Evolutionary conservation across 2,797 vertebrate species (phyloP).

Genomic region (Sebastes elongatus): DNA sequence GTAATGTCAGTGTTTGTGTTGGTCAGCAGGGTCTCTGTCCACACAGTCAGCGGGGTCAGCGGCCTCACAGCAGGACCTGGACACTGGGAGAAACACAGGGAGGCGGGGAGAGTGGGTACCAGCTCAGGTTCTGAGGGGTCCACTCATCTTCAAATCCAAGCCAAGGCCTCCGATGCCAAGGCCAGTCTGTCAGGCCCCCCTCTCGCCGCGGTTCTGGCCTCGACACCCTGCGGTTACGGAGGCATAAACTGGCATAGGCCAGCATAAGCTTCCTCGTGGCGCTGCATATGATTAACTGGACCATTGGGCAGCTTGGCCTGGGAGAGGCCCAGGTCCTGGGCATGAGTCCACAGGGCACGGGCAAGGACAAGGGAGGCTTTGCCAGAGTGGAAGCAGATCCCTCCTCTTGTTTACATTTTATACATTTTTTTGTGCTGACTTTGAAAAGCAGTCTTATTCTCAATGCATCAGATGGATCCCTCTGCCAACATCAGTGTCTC

Average conservation of each 20-base stretch:
- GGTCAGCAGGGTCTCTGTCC: conserved; percentile 77
- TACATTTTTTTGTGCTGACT: conserved; percentile 63
- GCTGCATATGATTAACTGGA: conserved; percentile 85
- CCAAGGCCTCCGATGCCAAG: conserved; percentile 68
- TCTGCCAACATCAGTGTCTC: conserved; percentile 68
- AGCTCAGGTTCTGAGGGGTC: conserved; percentile 57
- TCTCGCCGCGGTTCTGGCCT: conserved; percentile 60
- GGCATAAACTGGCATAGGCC: conserved; percentile 71
- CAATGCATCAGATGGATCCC: conserved; percentile 50
- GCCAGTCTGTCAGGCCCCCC: conserved; percentile 64
- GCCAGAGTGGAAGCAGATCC: conserved; percentile 63
- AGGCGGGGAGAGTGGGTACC: conserved; percentile 28
- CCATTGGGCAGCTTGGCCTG: conserved; percentile 82
- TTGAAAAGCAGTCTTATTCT: conserved; percentile 55
- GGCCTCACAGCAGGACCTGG: conserved; percentile 69
- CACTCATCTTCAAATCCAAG: conserved; percentile 63
- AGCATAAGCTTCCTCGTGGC: conserved; percentile 78
- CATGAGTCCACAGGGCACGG: conserved; percentile 78
- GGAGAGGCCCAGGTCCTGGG: conserved; percentile 72
- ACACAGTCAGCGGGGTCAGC: conserved; percentile 71
- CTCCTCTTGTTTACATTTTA: conserved; percentile 59
- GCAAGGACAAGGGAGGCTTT: conserved; percentile 75
- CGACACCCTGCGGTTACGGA: conserved; percentile 63
- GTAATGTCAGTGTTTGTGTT: conserved; percentile 70
- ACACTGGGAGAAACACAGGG: conserved; percentile 48